Conservation (phyloP, 2,797 vertebrate species). For the Poeciliopsis infans region DNA sequence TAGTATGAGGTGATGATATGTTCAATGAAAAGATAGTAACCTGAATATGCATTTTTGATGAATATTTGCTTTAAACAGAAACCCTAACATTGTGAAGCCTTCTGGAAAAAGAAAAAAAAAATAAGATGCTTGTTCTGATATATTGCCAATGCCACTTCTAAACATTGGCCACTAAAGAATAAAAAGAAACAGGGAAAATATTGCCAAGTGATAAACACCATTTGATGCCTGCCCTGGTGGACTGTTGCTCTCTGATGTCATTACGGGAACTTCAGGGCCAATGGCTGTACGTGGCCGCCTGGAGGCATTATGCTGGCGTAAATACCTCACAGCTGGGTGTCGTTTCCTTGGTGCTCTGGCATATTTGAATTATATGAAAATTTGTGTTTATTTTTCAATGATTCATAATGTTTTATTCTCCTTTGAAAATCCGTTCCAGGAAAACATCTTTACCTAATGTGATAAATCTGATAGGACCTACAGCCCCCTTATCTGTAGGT, state of each 20-base stretch:
- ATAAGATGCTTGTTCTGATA: not conserved
- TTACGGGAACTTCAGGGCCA: not conserved
- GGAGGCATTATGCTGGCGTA: not conserved
- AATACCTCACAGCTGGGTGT: not conserved
- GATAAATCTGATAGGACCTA: not conserved
- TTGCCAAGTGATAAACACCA: not conserved
- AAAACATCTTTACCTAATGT: not conserved
- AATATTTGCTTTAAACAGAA: not conserved
- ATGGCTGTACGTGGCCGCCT: not conserved
- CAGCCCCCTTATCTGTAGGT: not conserved
- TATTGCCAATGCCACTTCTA: not conserved
- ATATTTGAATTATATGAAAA: not conserved
- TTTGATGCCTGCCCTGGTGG: not conserved
- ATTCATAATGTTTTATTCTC: not conserved
- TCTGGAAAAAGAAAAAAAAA: not conserved
- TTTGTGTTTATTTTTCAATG: not conserved
- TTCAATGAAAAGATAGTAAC: not conserved
- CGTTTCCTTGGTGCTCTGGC: not conserved
- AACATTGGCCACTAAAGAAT: not conserved
- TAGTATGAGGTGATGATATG: not conserved
- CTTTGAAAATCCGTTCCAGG: not conserved
- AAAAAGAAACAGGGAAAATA: not conserved
- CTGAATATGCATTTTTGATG: not conserved
- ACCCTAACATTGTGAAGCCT: not conserved
- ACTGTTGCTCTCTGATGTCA: constrained; percentile 5